phyloP scores from a whole-genome alignment of 2,888 invertebrate species.

The Germaria angustata region DNA sequence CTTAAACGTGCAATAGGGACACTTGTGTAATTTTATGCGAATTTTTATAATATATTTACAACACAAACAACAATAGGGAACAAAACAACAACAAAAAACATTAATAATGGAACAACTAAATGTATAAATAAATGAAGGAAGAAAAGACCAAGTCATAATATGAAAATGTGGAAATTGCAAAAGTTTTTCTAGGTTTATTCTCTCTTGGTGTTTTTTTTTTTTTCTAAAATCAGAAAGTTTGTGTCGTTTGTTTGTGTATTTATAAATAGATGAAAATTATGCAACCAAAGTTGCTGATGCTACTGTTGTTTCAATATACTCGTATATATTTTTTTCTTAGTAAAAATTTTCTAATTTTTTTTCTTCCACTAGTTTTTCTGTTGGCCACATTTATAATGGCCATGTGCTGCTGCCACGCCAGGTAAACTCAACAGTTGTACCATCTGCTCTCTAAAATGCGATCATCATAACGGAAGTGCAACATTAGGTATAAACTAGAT shows the following conservation, averaged over 20 bases:
- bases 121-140: constrained; percentile 37
- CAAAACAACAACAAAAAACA: not conserved
- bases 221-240: constrained; percentile 35
- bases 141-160: constrained; percentile 45
- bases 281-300: constrained; percentile 25
- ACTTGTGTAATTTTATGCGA: constrained; percentile 56
- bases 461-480: constrained; percentile 70
- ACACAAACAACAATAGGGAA: not conserved
- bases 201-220: constrained; percentile 1
- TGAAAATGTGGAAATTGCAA: constrained; percentile 67
- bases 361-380: constrained; percentile 39
- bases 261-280: constrained; percentile 52
- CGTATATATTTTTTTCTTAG: constrained; percentile 15
- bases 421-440: constrained; percentile 66
- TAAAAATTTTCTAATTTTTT: not conserved
- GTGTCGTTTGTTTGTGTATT: constrained; percentile 29
- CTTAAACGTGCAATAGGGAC: constrained; percentile 48
- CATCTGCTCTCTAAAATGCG: constrained; percentile 68
- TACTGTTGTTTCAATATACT: constrained; percentile 27
- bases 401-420: constrained; percentile 62
- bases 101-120: constrained; percentile 56
- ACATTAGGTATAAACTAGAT: constrained; percentile 66
- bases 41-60: constrained; percentile 56
- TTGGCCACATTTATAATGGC: constrained; percentile 58
- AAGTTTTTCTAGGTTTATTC: constrained; percentile 26